These are phyloP conservation scores for Drosophila kanapiae DNA, from an alignment of 1,140 invertebrate genomes.

Conservation along the genomic window DNA sequence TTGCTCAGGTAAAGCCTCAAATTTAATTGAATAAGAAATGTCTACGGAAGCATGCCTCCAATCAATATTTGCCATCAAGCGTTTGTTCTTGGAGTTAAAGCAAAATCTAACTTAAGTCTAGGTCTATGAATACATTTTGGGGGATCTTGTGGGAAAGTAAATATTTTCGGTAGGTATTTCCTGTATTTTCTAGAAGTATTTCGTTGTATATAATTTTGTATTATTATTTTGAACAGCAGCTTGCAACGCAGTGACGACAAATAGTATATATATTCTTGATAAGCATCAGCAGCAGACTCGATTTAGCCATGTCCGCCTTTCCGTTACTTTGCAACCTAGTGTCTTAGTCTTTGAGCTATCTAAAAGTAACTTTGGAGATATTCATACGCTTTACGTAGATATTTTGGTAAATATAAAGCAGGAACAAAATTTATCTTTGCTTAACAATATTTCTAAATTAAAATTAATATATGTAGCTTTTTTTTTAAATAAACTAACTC, in stretches of 20 bases:
- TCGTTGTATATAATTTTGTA: too few relatives aligned
- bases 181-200: neutral
- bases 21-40: conserved; percentile 52
- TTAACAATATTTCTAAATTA: neutral
- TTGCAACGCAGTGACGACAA: too few relatives aligned
- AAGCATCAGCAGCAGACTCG: too few relatives aligned
- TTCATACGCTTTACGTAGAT: neutral
- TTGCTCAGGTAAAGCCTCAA: conserved; percentile 28
- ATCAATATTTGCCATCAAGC: conserved; percentile 24
- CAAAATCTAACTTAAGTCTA: neutral
- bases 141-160: conserved; percentile 2
- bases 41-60: conserved; percentile 14
- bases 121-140: conserved; percentile 3
- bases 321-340: too few relatives aligned
- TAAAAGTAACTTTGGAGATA: too few relatives aligned
- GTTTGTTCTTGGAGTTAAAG: conserved; percentile 8
- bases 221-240: too few relatives aligned
- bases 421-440: too few relatives aligned
- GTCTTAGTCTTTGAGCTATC: too few relatives aligned
- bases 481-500: neutral
- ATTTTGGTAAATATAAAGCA: neutral
- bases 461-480: neutral
- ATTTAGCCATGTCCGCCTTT: too few relatives aligned
- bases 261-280: too few relatives aligned
- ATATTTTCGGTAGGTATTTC: neutral